A percentile compares a stretch with the other conserved stretches of the same genome.
Evolutionary conservation across 2,797 vertebrate genomes (phyloP).

Genomic region (Channallabes apus): DNA sequence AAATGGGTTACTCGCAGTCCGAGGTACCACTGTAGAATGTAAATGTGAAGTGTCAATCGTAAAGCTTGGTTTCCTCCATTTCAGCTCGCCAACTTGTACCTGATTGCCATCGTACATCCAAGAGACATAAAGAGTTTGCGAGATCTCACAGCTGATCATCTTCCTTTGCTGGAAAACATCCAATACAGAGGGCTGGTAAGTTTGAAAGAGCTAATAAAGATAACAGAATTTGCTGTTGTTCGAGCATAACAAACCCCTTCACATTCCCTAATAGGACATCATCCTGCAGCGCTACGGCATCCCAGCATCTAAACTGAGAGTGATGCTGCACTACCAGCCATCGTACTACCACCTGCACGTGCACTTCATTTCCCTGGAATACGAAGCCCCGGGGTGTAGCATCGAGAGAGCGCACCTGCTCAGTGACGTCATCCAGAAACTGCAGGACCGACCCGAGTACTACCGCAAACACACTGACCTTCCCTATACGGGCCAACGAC

Average conservation of each 20-base stretch:
- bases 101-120: slow-evolving; percentile 83
- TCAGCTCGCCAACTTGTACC: slow-evolving; percentile 89
- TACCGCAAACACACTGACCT: slow-evolving; percentile 81
- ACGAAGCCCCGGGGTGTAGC: slow-evolving; percentile 80
- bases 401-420: slow-evolving; percentile 92
- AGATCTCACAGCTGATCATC: slow-evolving; percentile 82
- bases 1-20: too few species aligned
- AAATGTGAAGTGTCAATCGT: not conserved
- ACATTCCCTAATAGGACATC: slow-evolving; percentile 72
- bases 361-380: slow-evolving; percentile 88
- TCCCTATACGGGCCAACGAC: slow-evolving; percentile 79
- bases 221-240: too few species aligned
- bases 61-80: not conserved
- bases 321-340: slow-evolving; percentile 94
- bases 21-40: too few species aligned
- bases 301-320: slow-evolving; percentile 72
- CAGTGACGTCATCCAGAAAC: slow-evolving; percentile 85
- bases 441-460: slow-evolving; percentile 72
- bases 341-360: slow-evolving; percentile 95
- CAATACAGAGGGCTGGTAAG: slow-evolving; percentile 83
- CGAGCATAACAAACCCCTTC: too few species aligned
- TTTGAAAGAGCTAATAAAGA: not conserved
- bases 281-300: slow-evolving; percentile 75
- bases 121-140: slow-evolving; percentile 81
- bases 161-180: slow-evolving; percentile 86